These are phyloP conservation scores for Falcunculus frontatus DNA, from an alignment of 2,113 vertebrate genomes.

Conservation along the genomic window DNA sequence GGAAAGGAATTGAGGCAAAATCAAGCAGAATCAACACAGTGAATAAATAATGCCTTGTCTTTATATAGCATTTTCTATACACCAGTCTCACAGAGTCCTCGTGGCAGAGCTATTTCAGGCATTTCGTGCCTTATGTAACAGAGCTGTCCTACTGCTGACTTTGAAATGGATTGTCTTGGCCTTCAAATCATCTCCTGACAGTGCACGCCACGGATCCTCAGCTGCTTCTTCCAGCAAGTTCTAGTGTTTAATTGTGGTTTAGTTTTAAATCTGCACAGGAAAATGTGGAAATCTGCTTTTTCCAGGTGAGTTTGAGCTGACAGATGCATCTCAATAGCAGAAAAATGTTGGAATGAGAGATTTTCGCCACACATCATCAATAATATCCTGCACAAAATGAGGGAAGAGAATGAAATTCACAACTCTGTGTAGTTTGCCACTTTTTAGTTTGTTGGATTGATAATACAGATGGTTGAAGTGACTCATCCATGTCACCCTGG, in stretches of 20 bases:
- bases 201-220: not conserved
- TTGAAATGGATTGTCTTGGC: not conserved
- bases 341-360: not conserved
- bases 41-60: conserved; percentile 46
- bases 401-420: not conserved
- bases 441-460: not conserved
- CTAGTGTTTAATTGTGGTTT: rapidly evolving
- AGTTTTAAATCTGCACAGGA: not conserved
- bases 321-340: not conserved
- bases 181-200: not conserved
- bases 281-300: not conserved
- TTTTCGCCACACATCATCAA: rapidly evolving
- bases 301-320: not conserved
- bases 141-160: not conserved
- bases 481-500: not conserved
- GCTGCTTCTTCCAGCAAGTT: too few species aligned
- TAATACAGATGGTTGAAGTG: not conserved
- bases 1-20: not conserved
- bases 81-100: not conserved
- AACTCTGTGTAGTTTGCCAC: rapidly evolving
- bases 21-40: not conserved
- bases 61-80: not conserved
- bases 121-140: not conserved
- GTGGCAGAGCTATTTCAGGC: not conserved
- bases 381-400: not conserved